Evolutionary conservation across 2,797 vertebrate species (phyloP), one percentile per base, ranked within the genome.

Genomic region (Adelosebastes latens): DNA sequence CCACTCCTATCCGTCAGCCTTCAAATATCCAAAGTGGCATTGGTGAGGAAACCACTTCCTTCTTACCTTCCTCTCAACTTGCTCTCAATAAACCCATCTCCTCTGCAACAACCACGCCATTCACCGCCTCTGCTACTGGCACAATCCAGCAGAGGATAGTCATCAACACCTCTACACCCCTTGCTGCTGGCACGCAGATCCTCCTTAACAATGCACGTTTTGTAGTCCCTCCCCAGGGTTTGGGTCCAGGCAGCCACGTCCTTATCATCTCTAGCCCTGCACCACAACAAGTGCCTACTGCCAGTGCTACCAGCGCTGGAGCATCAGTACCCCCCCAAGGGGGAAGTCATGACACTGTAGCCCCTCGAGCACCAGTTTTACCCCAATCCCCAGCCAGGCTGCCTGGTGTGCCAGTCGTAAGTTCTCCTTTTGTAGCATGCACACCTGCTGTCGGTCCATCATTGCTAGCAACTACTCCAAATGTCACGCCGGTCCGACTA

Each of bases 111-210:
- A 73, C 77, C 42, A 63, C 46, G 8, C 79, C 82, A 70, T 62
- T 77, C 20, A 75, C 94, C 84, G 91, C 85, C 46, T 75, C 96
- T 90, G 65, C 96, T 74, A 91, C 89, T 20, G 83, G 95, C 80
- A 95, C 92, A 56, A 73, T 97, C 89, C 97, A 97, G 70, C 97
- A 99, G 92, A 99, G 96, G 90, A 96, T 99, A 91, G 95, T 99
- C 67, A 97, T 99, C 89, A 99, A 97, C 87, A 99, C 97, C 6
- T 96, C 94, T 84, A 94, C 96, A 2, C 96, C 97, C 72, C 96
- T 99, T 76, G 96, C 97, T 82, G 97, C 97, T 87, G 98, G 98
- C 83, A 99, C 98, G 78, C 98, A 99, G 80, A 98, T 99, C 68
- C 92, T 99, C 85, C 97, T 99, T 87, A 99, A 97, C 83, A 98